Percentiles rank a stretch among this genome's conserved stretches.
Conservation (phyloP, 2,888 invertebrate species). For the Hedya salicella region DNA sequence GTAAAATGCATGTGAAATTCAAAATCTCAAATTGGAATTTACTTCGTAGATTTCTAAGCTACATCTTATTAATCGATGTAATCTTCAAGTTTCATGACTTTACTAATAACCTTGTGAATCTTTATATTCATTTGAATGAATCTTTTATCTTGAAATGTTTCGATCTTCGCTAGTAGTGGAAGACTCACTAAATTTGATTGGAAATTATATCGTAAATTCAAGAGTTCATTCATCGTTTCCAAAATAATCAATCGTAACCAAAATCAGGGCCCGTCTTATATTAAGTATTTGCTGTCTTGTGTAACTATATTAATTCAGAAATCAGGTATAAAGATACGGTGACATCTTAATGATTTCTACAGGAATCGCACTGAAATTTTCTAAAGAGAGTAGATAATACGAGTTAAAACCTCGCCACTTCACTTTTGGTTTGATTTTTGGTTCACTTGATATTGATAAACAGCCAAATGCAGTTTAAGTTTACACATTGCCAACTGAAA, state of each 20-base stretch:
- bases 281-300: too few relatives aligned
- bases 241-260: background rate
- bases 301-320: too few relatives aligned
- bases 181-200: background rate
- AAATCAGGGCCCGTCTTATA: too few relatives aligned
- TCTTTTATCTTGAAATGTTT: constrained; percentile 8
- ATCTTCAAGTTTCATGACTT: constrained; percentile 9
- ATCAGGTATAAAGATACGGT: too few relatives aligned
- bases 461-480: too few relatives aligned
- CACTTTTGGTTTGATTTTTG: too few relatives aligned
- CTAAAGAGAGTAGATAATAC: too few relatives aligned
- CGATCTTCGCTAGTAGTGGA: constrained; percentile 8
- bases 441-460: too few relatives aligned
- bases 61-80: background rate
- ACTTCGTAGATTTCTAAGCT: constrained; percentile 15
- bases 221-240: background rate
- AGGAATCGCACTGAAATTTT: too few relatives aligned
- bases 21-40: constrained; percentile 40
- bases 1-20: constrained; percentile 66
- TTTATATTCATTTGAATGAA: constrained; percentile 18
- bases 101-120: constrained; percentile 3
- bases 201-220: background rate
- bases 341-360: too few relatives aligned
- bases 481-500: too few relatives aligned
- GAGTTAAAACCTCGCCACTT: too few relatives aligned